Percentiles rank a stretch among this genome's conserved stretches.
These are phyloP conservation scores for Sorex fumeus DNA, from an alignment of 2,113 vertebrate species.

Conservation along the genomic window DNA sequence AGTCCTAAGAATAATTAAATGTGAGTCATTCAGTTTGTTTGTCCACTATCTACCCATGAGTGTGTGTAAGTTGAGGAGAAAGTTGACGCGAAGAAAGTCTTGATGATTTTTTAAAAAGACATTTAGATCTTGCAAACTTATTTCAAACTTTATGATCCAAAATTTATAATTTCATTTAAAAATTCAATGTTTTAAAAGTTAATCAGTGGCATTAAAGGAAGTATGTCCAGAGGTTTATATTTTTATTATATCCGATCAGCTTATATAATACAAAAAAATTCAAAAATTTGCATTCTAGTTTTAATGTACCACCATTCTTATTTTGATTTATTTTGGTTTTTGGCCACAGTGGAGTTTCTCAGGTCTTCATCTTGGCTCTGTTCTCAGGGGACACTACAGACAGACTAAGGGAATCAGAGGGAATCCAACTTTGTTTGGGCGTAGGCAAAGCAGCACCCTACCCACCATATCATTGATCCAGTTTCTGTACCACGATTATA, in stretches of 20 bases:
- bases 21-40: neutral
- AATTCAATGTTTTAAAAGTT: neutral
- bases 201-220: neutral
- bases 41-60: neutral
- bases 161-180: neutral
- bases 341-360: too few species aligned
- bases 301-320: neutral
- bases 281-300: neutral
- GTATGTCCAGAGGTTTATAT: neutral
- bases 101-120: neutral
- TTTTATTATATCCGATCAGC: neutral
- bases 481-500: too few species aligned
- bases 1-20: neutral
- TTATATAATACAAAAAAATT: neutral
- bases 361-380: too few species aligned
- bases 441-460: too few species aligned
- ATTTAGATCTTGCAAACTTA: constrained; percentile 12
- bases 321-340: constrained; percentile 36
- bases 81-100: neutral
- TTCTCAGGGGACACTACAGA: too few species aligned
- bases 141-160: neutral
- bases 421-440: too few species aligned
- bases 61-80: neutral
- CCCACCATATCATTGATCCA: too few species aligned
- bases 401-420: too few species aligned